Conservation (phyloP, 1,140 invertebrate genomes). For the Homarus americanus region DNA sequence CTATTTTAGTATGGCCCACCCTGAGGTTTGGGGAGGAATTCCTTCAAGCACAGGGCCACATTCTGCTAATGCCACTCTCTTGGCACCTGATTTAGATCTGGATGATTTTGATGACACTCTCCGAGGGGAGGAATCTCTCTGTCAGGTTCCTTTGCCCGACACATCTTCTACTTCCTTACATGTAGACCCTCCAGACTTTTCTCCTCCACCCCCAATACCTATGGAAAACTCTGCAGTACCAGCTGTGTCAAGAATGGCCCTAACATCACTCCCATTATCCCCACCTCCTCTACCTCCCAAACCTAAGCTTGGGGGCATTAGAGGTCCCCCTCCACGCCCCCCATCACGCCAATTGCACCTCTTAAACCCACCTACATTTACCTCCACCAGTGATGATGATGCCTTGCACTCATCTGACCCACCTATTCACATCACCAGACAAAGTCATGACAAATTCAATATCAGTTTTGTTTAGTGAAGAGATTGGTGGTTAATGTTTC, state of each 20-base stretch:
- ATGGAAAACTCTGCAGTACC: constrained; percentile 12
- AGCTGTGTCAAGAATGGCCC: constrained; percentile 20
- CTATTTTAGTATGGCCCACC: constrained; percentile 64
- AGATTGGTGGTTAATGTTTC: not conserved
- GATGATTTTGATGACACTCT: constrained; percentile 59
- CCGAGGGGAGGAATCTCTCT: constrained; percentile 24
- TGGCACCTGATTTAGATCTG: constrained; percentile 44
- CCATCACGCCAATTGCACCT: constrained; percentile 70
- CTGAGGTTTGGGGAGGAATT: constrained; percentile 67
- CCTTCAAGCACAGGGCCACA: constrained; percentile 5
- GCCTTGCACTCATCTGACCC: constrained; percentile 22
- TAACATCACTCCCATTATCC: constrained; percentile 49
- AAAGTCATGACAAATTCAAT: constrained; percentile 59
- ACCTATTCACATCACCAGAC: constrained; percentile 52
- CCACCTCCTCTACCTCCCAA: constrained; percentile 73
- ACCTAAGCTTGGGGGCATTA: constrained; percentile 63
- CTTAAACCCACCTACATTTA: constrained; percentile 48
- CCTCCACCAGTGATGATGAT: constrained; percentile 31
- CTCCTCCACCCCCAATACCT: constrained; percentile 18
- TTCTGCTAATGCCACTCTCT: constrained; percentile 51
- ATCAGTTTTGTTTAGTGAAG: constrained; percentile 59
- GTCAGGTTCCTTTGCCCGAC: constrained; percentile 31
- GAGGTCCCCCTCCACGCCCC: constrained; percentile 68
- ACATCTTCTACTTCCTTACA: constrained; percentile 1
- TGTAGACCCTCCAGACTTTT: constrained; percentile 37